A percentile compares a stretch with the other conserved stretches of the same genome.
phyloP scores from a whole-genome alignment of 2,888 invertebrate genomes.

The Autographa gamma region DNA sequence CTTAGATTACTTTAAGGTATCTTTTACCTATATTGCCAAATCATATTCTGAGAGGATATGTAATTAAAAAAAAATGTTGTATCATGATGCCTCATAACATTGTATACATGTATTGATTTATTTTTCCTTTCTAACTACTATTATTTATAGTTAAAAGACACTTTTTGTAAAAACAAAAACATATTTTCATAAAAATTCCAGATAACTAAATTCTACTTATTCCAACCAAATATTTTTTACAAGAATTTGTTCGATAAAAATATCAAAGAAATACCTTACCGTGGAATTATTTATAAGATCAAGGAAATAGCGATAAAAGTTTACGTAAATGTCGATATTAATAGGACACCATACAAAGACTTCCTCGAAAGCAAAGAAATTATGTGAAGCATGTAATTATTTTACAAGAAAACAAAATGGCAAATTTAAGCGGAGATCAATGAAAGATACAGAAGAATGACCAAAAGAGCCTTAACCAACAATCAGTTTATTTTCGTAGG shows the following conservation, averaged over 20 bases:
- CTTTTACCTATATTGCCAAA: too few relatives aligned
- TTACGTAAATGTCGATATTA: conserved; percentile 7
- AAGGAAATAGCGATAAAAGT: not conserved
- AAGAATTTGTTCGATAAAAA: not conserved
- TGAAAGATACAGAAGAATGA: not conserved
- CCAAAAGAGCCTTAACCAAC: too few relatives aligned
- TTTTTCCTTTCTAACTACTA: not conserved
- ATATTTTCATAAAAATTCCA: not conserved
- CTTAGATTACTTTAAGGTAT: too few relatives aligned
- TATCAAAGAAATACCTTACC: not conserved
- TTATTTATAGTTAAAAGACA: not conserved
- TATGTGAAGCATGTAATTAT: not conserved
- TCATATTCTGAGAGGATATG: too few relatives aligned
- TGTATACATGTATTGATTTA: too few relatives aligned
- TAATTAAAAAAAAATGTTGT: too few relatives aligned
- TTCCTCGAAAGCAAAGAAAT: conserved; percentile 4
- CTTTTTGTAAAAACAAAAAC: too few relatives aligned
- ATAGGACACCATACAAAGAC: conserved; percentile 1
- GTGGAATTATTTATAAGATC: conserved; percentile 1
- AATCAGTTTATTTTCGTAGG: too few relatives aligned
- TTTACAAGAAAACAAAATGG: not conserved
- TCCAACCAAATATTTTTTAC: not conserved
- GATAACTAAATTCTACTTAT: not conserved
- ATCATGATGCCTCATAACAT: too few relatives aligned
- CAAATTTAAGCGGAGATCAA: not conserved